Evolutionary conservation across 2,797 vertebrate species (phyloP), one percentile per base, ranked within the genome.

Genomic region (Peromyscus aztecus): DNA sequence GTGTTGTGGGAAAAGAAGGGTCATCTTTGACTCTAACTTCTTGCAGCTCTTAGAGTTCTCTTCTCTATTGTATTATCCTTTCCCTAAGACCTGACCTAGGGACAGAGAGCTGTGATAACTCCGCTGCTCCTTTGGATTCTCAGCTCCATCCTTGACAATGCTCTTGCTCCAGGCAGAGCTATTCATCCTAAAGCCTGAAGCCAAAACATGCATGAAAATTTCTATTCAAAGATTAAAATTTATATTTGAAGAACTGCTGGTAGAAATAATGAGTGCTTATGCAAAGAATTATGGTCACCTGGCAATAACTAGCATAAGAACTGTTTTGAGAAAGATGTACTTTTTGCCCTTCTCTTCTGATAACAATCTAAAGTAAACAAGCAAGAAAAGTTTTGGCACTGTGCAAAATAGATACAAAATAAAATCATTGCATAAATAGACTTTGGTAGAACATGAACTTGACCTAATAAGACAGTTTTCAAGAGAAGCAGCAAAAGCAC

Each of bases 181-280:
- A 97, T 94, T 97, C 83, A 96, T 92, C 96, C 73, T 75, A 27
- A 88, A 95, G 85, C 81, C 59, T 77, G 52, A 78, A 96, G 88
- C 84, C 91, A 95, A 95, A 91, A 59, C 78, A 61, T 55, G 11
- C 37, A 59, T 29, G 57, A 86, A 94, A 91, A 76, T 95, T 69
- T 23, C 31, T 90, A 91, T 90, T 92, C 4, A 4, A 88, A 96
- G 71, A 90, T 92, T 82, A 87, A 96, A 95, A 95, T 87, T 57
- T 80, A 81, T 96, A 57, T 89, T 93, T 93, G 34, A 96, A 96
- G 27, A 90, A 92, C 76, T n/a, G 6, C 52, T 73, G 80, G n/a
- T 82, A 73, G 71, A 89, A 94, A 46, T 81, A 91, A 96, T 43
- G 40, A 90, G 49, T 76, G 65, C 31, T 59, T 88, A 94, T 78